Percentiles rank a stretch among this genome's conserved stretches.
Evolutionary conservation across 2,888 invertebrate genomes (phyloP).

Genomic region (Cancer borealis): DNA sequence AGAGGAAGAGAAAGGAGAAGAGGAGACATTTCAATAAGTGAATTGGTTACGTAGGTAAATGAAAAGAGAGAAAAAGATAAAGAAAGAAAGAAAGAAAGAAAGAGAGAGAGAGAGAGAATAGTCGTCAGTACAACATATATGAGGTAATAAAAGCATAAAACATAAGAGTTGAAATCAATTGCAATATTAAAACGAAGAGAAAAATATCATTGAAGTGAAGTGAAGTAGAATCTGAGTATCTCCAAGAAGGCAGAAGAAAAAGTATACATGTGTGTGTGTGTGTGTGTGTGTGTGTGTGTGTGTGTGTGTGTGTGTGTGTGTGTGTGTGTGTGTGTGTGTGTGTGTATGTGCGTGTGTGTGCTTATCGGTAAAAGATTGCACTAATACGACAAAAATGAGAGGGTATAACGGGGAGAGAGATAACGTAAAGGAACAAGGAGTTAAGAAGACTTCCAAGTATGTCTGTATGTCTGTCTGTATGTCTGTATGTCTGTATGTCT

Average conservation of each 20-base stretch:
- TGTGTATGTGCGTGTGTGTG: background rate
- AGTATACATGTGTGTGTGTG: no score
- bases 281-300: no score
- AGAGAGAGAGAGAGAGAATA: background rate
- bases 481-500: background rate
- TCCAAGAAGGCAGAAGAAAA: no score
- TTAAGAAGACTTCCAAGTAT: background rate
- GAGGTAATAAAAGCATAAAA: background rate
- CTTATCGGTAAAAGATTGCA: background rate
- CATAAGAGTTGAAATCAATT: no score
- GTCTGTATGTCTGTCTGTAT: no score
- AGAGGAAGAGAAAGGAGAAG: background rate
- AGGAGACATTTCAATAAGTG: background rate
- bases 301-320: no score
- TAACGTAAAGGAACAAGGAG: conserved; percentile 35
- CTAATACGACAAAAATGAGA: background rate
- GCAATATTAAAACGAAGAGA: no score
- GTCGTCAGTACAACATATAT: background rate
- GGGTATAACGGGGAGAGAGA: background rate
- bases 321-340: background rate
- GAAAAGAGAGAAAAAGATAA: background rate
- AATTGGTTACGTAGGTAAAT: background rate
- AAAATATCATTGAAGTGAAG: no score
- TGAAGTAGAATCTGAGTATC: no score
- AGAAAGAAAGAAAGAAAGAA: background rate